Conservation (phyloP, 1,140 invertebrate genomes). For the Trichonephila clavata region DNA sequence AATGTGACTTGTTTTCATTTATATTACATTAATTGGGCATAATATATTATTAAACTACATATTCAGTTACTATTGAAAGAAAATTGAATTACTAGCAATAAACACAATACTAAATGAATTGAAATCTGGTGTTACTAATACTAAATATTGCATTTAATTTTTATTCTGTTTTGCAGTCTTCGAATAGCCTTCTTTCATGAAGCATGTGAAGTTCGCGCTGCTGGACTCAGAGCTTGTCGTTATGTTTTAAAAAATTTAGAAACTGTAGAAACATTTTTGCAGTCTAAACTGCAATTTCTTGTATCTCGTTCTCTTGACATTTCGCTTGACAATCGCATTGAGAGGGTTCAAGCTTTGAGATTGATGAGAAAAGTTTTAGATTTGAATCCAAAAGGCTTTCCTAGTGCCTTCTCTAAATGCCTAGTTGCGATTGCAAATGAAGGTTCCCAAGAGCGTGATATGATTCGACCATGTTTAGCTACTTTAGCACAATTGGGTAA, state of each 20-base stretch:
- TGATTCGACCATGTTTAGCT: constrained; percentile 90
- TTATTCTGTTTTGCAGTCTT: constrained; percentile 85
- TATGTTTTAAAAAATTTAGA: constrained; percentile 90
- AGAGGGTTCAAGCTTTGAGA: constrained; percentile 93
- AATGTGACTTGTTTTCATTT: too few relatives aligned
- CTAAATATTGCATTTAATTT: too few relatives aligned
- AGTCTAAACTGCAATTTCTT: constrained; percentile 90
- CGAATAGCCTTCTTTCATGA: constrained; percentile 91
- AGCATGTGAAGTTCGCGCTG: constrained; percentile 92
- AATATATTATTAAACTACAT: too few relatives aligned
- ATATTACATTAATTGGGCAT: too few relatives aligned
- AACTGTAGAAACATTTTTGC: constrained; percentile 89
- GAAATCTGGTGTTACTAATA: too few relatives aligned
- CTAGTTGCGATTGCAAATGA: constrained; percentile 91
- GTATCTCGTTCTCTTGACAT: constrained; percentile 90
- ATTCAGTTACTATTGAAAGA: too few relatives aligned
- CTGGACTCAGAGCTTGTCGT: constrained; percentile 90
- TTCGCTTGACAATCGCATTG: constrained; percentile 90
- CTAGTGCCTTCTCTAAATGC: constrained; percentile 86
- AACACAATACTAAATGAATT: too few relatives aligned
- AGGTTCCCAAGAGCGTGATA: constrained; percentile 87
- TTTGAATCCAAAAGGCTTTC: constrained; percentile 86
- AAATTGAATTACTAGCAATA: too few relatives aligned
- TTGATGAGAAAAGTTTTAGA: constrained; percentile 88
- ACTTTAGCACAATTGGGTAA: constrained; percentile 89